These are phyloP conservation scores for Euwallacea fornicatus DNA, from an alignment of 1,140 invertebrate genomes.

Conservation along the genomic window DNA sequence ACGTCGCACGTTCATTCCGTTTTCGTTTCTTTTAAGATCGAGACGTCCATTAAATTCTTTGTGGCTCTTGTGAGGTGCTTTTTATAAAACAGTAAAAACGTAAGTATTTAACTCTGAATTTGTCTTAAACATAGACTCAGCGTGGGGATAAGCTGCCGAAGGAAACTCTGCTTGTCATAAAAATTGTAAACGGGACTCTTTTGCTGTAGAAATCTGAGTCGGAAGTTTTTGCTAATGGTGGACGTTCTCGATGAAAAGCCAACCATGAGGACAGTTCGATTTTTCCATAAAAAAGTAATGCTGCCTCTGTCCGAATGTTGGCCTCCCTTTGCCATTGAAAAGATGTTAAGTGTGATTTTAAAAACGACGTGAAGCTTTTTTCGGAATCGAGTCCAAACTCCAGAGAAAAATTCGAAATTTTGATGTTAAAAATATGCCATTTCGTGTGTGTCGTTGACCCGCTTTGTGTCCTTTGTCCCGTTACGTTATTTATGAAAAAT, in stretches of 20 bases:
- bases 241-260: conserved; percentile 1
- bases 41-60: conserved; percentile 43
- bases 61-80: conserved; percentile 48
- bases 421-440: conserved; percentile 15
- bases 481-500: conserved; percentile 8
- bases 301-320: too few species aligned
- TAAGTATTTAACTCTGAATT: conserved; percentile 38
- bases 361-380: too few species aligned
- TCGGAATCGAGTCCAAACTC: too few species aligned
- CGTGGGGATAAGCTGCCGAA: not conserved
- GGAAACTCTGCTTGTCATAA: too few species aligned
- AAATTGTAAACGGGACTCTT: too few species aligned
- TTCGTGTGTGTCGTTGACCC: conserved; percentile 35
- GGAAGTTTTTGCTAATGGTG: conserved; percentile 32
- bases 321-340: too few species aligned
- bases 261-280: too few species aligned
- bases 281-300: too few species aligned
- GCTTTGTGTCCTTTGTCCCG: conserved; percentile 26
- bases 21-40: conserved; percentile 34
- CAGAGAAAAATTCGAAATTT: too few species aligned
- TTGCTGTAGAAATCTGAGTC: not conserved
- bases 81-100: conserved; percentile 50
- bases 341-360: too few species aligned
- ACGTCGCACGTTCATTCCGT: conserved; percentile 30
- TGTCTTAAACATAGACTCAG: not conserved